Evolutionary conservation across 2,888 invertebrate genomes (phyloP), one percentile per base, ranked within the genome.

Genomic region (Meloe dianella): DNA sequence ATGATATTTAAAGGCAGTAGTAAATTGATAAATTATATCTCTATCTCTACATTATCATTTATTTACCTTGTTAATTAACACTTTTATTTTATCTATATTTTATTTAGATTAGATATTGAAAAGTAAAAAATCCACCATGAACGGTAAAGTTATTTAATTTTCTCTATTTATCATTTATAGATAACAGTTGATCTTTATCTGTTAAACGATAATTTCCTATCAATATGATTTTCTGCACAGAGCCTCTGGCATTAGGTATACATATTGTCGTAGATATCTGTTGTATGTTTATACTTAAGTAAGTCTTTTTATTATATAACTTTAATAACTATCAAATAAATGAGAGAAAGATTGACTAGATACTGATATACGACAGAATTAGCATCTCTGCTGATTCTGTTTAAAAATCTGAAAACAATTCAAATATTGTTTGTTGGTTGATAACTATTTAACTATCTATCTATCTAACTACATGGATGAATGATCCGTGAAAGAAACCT

Each of bases 401-500:
- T 47, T 47, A 47, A 47, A 47, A 47, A 47, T 47, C 47, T 63
- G 63, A n/a, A 61, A 68, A 65, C 27, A 57, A 58, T 63, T 65
- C n/a, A n/a, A 63, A 63, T 63, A 68, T 68, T 65, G 63, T 65
- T 60, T 38, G 60, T 17, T 60, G 60, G 35, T 20, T 20, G 20
- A 47, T 20, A 47, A 60, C 27, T 27, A 27, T 2, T 3, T 27
- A 27, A 4, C 2, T 27, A 65, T 68, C n/a, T n/a, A n/a, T n/a
- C n/a, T n/a, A n/a, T n/a, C n/a, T n/a, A n/a, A n/a, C n/a, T n/a
- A 56, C 60, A 65, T 60, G 71, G 66, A 68, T 69, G 71, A 68
- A 63, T 67, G 71, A 61, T 66, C 61, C 64, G 24, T n/a, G 61
- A 60, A 68, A 69, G 69, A 71, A 71, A 71, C 71, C 66, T 63